Base-by-base conservation (phyloP, 2,888 invertebrate species). In the Melitaea athalia region DNA sequence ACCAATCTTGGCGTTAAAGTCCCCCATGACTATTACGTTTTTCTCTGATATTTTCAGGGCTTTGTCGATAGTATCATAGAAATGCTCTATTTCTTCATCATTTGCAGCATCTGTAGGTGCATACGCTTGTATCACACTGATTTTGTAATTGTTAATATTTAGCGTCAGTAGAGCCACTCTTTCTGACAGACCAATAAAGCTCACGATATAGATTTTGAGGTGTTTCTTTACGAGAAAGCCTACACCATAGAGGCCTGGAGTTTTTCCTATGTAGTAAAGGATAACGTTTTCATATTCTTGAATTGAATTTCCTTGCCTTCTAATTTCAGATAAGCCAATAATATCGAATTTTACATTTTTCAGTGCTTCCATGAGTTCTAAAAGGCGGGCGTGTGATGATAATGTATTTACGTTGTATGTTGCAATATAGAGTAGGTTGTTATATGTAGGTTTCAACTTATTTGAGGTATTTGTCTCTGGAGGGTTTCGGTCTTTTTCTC, bases 101-200 rank as follows among this genome's bases (percentile, higher is more conserved):
- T 12, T 12, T 3, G 67, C 57, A 3, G 5, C 49, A 0, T 63
- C 62, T 5, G 67, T 67, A 1, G 67, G 63, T 6, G 63, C 63
- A 8, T 67, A 67, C 14, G 59, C 59, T 63, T 63, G 67, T 0
- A 72, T 65, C 24, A 70, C 38, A 3, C 57, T 45, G 43, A 71
- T 3, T 53, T 63, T 33, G n/a, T 50, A 45, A 5, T 64, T 59
- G 5, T 69, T 61, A 11, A 60, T 70, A 15, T 49, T 55, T 15
- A 74, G 38, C 67, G 49, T 72, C 49, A 75, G 47, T n/a, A 72
- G 60, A 43, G 74, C 64, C 33, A 71, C 69, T 49, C 67, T 12
- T 59, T 71, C 67, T 38, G 68, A 69, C 33, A 71, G 24, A 0
- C 71, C 67, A 7, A 14, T 11, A 33, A 69, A 64, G 7, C 59